A percentile compares a stretch with the other conserved stretches of the same genome.
These are phyloP conservation scores for Mormyrus hasselquistii DNA, from an alignment of 2,797 vertebrate genomes.

Conservation along the genomic window DNA sequence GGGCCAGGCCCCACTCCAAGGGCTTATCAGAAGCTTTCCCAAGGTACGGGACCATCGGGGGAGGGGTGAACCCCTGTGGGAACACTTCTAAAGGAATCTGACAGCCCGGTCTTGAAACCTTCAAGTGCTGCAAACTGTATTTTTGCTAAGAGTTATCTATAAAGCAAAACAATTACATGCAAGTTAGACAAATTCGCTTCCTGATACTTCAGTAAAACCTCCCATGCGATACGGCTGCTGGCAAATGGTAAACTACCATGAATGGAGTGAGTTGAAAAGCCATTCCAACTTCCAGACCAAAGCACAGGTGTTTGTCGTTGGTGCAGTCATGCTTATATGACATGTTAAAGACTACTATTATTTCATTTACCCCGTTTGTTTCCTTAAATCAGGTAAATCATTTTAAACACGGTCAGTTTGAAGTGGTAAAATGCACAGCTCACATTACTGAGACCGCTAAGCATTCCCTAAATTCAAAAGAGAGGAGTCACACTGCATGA, in stretches of 20 bases:
- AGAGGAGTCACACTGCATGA: not conserved
- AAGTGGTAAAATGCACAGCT: not conserved
- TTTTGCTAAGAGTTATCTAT: not conserved
- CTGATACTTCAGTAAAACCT: not conserved
- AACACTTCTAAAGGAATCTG: not conserved
- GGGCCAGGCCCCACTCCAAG: not conserved
- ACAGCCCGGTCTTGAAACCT: not conserved
- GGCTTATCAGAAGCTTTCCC: slow-evolving; percentile 11
- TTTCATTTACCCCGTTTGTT: not conserved
- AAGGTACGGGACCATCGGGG: not conserved
- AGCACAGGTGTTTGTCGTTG: not conserved
- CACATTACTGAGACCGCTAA: not conserved
- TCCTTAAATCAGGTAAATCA: not conserved
- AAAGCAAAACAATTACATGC: not conserved
- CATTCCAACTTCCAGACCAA: not conserved
- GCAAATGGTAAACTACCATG: not conserved
- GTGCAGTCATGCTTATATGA: not conserved
- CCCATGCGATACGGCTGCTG: not conserved
- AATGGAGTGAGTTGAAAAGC: not conserved
- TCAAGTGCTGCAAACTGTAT: not conserved
- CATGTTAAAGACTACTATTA: not conserved
- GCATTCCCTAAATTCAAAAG: not conserved
- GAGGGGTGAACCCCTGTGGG: not conserved
- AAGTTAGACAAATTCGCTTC: not conserved
- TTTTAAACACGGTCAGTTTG: not conserved